A percentile compares a stretch with the other conserved stretches of the same genome.
Conservation (phyloP, 2,113 vertebrate genomes). For the Aegypius monachus region DNA sequence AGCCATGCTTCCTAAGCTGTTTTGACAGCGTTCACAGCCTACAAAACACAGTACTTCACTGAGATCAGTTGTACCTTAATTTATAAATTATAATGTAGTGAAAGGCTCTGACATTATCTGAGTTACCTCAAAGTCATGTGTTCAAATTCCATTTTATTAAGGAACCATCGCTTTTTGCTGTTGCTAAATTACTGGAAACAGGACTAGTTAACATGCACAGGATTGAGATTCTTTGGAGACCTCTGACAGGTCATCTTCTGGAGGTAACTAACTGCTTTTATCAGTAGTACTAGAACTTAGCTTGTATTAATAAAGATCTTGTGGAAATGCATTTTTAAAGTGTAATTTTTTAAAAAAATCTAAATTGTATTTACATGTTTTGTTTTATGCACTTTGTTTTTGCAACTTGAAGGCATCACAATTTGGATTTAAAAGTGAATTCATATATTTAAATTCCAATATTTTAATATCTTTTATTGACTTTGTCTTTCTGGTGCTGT, state of each 20-base stretch:
- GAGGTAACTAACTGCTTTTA: slow-evolving; percentile 81
- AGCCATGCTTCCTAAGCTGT: neutral
- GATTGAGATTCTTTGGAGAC: slow-evolving; percentile 97
- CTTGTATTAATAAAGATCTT: neutral
- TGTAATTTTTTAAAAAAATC: neutral
- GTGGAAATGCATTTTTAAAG: neutral
- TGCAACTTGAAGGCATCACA: neutral
- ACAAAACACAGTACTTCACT: accelerated
- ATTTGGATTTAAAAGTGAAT: neutral
- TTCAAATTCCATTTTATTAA: slow-evolving; percentile 47
- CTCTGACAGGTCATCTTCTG: slow-evolving; percentile 92
- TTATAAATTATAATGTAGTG: neutral
- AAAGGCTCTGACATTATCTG: neutral
- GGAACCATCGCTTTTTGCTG: slow-evolving; percentile 97
- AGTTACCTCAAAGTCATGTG: neutral
- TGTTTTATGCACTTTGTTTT: neutral
- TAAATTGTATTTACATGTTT: neutral
- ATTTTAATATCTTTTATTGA: neutral
- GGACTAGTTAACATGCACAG: slow-evolving; percentile 98
- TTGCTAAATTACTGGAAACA: slow-evolving; percentile 96
- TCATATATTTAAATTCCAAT: neutral
- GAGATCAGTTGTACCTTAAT: neutral
- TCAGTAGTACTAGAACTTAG: neutral
- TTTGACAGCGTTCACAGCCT: neutral
- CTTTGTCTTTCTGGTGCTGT: neutral